A percentile compares a stretch with the other conserved stretches of the same genome.
These are phyloP conservation scores for Aeoliscus strigatus DNA, from an alignment of 2,797 vertebrate species.

Conservation along the genomic window DNA sequence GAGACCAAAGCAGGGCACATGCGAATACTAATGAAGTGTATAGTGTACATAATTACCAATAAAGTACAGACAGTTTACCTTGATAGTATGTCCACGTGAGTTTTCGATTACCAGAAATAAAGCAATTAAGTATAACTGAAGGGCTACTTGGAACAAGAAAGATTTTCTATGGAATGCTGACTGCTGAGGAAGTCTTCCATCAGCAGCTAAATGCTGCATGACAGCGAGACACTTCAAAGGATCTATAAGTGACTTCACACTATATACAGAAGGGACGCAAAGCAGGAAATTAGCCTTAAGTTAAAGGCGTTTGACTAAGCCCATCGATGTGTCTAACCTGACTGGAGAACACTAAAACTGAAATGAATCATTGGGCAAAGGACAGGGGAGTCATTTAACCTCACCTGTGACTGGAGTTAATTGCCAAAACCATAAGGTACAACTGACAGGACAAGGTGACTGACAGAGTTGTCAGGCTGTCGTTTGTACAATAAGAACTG, in stretches of 20 bases:
- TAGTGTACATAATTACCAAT: too few species aligned
- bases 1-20: constrained; percentile 23
- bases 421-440: constrained; percentile 58
- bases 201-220: constrained; percentile 73
- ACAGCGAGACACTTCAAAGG: constrained; percentile 77
- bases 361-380: constrained; percentile 51
- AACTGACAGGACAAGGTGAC: constrained; percentile 57
- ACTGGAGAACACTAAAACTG: constrained; percentile 41
- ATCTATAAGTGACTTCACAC: constrained; percentile 66
- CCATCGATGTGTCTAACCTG: constrained; percentile 53
- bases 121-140: too few species aligned
- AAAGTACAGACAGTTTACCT: too few species aligned
- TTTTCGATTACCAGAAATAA: too few species aligned
- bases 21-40: constrained; percentile 7
- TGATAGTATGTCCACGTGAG: too few species aligned
- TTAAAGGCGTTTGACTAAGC: constrained; percentile 59
- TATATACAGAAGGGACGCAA: constrained; percentile 69
- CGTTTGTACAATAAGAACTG: constrained; percentile 22
- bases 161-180: constrained; percentile 69
- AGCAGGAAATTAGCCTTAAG: constrained; percentile 71
- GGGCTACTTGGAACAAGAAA: constrained; percentile 1
- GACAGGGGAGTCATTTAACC: constrained; percentile 61
- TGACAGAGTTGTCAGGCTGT: constrained; percentile 61
- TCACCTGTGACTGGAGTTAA: constrained; percentile 47
- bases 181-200: constrained; percentile 69